phyloP scores from a whole-genome alignment of 2,888 invertebrate species.

The Synergus itoensis region DNA sequence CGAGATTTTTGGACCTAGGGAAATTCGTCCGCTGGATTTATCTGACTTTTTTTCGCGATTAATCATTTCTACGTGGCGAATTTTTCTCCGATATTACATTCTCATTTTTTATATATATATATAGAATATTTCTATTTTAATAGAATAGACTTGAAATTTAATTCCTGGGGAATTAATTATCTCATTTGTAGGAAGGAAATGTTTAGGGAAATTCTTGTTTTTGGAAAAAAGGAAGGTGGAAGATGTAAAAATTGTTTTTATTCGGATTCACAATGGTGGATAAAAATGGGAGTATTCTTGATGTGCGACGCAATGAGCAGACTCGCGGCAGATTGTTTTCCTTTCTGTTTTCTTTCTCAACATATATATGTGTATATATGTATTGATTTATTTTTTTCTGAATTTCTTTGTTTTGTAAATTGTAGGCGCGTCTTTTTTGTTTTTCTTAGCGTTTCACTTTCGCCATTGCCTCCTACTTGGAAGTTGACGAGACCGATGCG shows the following conservation, averaged over 20 bases:
- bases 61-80: no score
- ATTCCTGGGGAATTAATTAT: no score
- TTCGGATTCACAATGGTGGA: neutral
- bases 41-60: neutral
- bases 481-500: conserved; percentile 21
- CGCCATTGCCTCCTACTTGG: conserved; percentile 23
- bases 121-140: no score
- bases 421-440: neutral
- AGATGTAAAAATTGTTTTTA: neutral
- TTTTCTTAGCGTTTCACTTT: conserved; percentile 28
- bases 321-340: neutral
- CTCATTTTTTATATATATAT: no score
- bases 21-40: neutral
- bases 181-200: no score
- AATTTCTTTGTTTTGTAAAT: conserved; percentile 11
- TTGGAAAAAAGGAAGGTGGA: neutral
- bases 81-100: no score
- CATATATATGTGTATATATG: no score
- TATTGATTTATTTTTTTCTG: conserved; percentile 20
- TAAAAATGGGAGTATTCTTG: neutral
- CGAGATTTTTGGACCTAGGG: neutral
- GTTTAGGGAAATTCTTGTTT: neutral
- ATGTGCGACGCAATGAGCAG: neutral
- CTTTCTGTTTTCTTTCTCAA: neutral
- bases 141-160: no score